A percentile compares a stretch with the other conserved stretches of the same genome.
Conservation (phyloP, 2,888 invertebrate genomes). For the Lepetodrilus schrolli region DNA sequence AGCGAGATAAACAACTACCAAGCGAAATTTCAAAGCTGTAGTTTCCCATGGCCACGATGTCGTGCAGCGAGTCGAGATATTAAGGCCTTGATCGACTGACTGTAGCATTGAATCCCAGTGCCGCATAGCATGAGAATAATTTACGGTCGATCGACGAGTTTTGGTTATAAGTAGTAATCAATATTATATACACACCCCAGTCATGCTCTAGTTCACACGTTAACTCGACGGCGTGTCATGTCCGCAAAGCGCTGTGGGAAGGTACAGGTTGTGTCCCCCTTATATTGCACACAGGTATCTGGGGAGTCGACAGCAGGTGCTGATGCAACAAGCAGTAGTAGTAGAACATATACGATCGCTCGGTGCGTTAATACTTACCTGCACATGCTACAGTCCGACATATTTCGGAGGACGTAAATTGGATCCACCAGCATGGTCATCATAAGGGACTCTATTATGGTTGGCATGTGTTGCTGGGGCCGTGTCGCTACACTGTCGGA, state of each 20-base stretch:
- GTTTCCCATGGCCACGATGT: background rate
- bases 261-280: background rate
- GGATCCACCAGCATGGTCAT: too few relatives aligned
- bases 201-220: conserved; percentile 1
- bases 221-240: background rate
- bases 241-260: background rate
- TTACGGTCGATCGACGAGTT: background rate
- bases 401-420: too few relatives aligned
- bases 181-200: background rate
- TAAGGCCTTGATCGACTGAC: background rate
- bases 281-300: background rate
- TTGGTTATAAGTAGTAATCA: background rate
- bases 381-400: too few relatives aligned
- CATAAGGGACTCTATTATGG: too few relatives aligned
- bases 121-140: background rate
- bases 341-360: too few relatives aligned
- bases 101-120: background rate
- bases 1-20: background rate
- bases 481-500: too few relatives aligned
- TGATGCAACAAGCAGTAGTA: too few relatives aligned
- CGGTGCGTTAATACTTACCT: too few relatives aligned
- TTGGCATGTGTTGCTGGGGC: too few relatives aligned
- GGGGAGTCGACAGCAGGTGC: background rate
- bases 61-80: background rate
- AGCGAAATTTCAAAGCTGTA: background rate